A percentile compares a stretch with the other conserved stretches of the same genome.
Conservation (phyloP, 1,140 invertebrate genomes). For the Bathynomus jamesi region DNA sequence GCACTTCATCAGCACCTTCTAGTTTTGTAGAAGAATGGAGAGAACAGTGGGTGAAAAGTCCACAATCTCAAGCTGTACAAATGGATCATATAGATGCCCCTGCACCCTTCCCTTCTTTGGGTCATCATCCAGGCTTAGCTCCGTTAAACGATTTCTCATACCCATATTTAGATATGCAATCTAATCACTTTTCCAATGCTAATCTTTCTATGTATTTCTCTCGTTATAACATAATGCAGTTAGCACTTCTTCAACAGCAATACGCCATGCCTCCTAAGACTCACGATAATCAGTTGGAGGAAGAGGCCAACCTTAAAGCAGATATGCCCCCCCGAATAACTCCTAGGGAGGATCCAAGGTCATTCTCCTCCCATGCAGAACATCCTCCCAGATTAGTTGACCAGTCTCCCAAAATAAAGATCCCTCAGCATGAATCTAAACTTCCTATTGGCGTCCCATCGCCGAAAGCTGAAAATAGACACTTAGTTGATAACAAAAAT, state of each 20-base stretch:
- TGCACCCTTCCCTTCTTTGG: neutral
- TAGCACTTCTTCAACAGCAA: neutral
- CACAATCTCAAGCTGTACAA: slow-evolving; percentile 8
- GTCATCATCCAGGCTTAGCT: slow-evolving; percentile 9
- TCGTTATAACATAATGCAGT: neutral
- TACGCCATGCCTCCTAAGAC: neutral
- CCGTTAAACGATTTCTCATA: no score
- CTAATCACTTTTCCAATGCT: slow-evolving; percentile 11
- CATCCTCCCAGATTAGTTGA: neutral
- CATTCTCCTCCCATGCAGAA: neutral
- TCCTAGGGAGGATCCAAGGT: no score
- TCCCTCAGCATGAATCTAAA: neutral
- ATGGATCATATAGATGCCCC: slow-evolving; percentile 19
- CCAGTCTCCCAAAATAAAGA: neutral
- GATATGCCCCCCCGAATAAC: no score
- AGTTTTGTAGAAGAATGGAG: slow-evolving; percentile 19
- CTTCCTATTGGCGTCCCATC: neutral
- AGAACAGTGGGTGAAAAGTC: slow-evolving; percentile 28
- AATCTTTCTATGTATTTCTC: neutral
- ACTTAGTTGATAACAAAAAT: neutral
- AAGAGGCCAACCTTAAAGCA: neutral
- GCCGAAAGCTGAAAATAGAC: neutral
- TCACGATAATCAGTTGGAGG: neutral
- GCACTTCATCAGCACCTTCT: neutral
- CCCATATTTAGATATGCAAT: slow-evolving; percentile 7